These are phyloP conservation scores for Aradus depressus DNA, from an alignment of 2,888 invertebrate species.

Conservation along the genomic window DNA sequence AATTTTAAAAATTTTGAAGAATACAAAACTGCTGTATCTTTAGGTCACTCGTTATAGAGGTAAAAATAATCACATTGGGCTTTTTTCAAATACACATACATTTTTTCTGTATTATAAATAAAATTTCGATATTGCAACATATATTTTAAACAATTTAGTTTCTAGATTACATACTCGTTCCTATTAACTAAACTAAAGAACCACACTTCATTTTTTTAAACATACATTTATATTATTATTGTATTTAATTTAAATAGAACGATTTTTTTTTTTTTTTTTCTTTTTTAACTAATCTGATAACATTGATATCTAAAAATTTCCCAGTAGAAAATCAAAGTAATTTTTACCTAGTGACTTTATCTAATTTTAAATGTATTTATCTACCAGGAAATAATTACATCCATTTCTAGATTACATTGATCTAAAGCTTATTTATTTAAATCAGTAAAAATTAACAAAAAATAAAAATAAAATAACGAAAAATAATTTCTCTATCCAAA, in stretches of 20 bases:
- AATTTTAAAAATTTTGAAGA: no score
- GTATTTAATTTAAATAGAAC: neutral
- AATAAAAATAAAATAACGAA: no score
- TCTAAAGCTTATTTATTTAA: no score
- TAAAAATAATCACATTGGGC: no score
- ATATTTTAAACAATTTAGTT: slow-evolving; percentile 17
- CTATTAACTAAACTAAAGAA: slow-evolving; percentile 11
- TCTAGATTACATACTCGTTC: slow-evolving; percentile 1
- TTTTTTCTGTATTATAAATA: slow-evolving; percentile 22
- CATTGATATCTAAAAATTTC: slow-evolving; percentile 15
- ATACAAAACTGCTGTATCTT: no score
- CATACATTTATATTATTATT: neutral
- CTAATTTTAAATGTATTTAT: slow-evolving; percentile 9
- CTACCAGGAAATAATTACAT: slow-evolving; percentile 21
- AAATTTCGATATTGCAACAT: slow-evolving; percentile 26
- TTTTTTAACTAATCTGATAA: slow-evolving; percentile 10
- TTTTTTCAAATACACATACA: no score
- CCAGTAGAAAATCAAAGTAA: slow-evolving; percentile 15
- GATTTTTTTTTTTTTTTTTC: slow-evolving; percentile 9
- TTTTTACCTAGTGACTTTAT: slow-evolving; percentile 15
- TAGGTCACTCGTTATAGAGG: no score
- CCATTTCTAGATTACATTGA: slow-evolving; percentile 19
- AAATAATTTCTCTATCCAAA: slow-evolving; percentile 15
- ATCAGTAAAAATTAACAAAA: slow-evolving; percentile 17
- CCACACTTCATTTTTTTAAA: slow-evolving; percentile 4